Conservation (phyloP, 2,113 vertebrate genomes). For the Phyllopteryx taeniolatus region DNA sequence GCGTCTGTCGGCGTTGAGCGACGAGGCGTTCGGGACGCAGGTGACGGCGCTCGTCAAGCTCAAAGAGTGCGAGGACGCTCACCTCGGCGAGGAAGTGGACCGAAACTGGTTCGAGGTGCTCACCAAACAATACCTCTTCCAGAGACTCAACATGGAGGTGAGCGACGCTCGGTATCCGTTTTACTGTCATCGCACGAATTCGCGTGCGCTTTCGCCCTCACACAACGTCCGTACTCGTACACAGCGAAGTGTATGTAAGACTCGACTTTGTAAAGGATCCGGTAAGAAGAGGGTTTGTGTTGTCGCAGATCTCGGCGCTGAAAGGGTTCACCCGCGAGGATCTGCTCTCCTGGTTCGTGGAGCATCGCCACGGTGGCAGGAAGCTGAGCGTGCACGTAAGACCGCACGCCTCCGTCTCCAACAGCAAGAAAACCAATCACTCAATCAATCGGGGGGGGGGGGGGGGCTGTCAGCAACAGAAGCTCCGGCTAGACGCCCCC, state of each 20-base stretch:
- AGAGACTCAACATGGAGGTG: slow-evolving; percentile 87
- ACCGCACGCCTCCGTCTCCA: background rate
- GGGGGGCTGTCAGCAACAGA: too few species aligned
- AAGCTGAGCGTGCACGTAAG: slow-evolving; percentile 91
- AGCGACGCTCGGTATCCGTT: slow-evolving; percentile 6
- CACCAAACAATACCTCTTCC: slow-evolving; percentile 91
- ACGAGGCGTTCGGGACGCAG: slow-evolving; percentile 88
- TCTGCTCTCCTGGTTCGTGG: slow-evolving; percentile 84
- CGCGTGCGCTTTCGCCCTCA: too few species aligned
- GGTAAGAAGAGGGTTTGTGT: background rate
- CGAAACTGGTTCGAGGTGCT: slow-evolving; percentile 95
- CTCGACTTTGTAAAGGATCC: background rate
- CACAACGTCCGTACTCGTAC: background rate
- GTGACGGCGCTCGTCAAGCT: slow-evolving; percentile 91
- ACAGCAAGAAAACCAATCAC: background rate
- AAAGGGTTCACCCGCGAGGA: slow-evolving; percentile 82
- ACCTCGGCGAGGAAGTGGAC: slow-evolving; percentile 94
- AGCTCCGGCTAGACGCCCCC: background rate
- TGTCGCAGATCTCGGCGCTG: slow-evolving; percentile 83
- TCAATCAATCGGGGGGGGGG: too few species aligned
- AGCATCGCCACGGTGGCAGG: slow-evolving; percentile 77
- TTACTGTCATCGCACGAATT: background rate
- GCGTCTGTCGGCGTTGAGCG: slow-evolving; percentile 79
- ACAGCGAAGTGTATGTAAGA: background rate
- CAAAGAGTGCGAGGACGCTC: slow-evolving; percentile 92